Evolutionary conservation across 2,113 vertebrate genomes (phyloP).

Genomic region (Promerops cafer): DNA sequence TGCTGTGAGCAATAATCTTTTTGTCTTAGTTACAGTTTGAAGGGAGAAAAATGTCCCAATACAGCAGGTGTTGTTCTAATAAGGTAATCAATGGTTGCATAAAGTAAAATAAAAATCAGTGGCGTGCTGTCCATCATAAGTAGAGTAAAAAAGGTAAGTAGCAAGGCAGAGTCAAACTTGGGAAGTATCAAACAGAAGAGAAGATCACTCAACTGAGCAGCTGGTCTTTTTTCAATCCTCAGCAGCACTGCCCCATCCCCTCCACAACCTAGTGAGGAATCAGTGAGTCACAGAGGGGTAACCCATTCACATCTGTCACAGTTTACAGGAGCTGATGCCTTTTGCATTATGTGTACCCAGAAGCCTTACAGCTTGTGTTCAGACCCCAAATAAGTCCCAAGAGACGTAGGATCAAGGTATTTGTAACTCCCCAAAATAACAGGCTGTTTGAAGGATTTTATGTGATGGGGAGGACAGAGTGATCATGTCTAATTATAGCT

Average conservation of each 20-base stretch:
- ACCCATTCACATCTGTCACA: not conserved
- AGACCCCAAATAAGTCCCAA: not conserved
- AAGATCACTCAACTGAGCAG: not conserved
- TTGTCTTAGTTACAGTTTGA: not conserved
- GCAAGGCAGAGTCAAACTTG: not conserved
- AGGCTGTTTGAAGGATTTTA: not conserved
- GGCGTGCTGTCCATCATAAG: not conserved
- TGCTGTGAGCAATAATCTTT: not conserved
- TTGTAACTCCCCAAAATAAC: not conserved
- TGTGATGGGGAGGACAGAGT: not conserved
- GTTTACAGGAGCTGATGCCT: not conserved
- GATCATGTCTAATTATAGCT: not conserved
- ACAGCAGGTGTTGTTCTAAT: not conserved
- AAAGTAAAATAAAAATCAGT: not conserved
- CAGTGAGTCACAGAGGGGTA: not conserved
- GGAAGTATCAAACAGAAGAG: not conserved
- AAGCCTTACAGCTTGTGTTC: not conserved
- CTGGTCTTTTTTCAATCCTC: not conserved
- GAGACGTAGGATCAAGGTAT: not conserved
- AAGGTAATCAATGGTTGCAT: not conserved
- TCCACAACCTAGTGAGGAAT: not conserved
- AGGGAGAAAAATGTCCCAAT: not conserved
- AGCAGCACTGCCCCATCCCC: not conserved
- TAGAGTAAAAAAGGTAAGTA: fast-evolving
- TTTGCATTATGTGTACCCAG: not conserved